Evolutionary conservation across 2,888 invertebrate species (phyloP).

Genomic region (Macaria notata): DNA sequence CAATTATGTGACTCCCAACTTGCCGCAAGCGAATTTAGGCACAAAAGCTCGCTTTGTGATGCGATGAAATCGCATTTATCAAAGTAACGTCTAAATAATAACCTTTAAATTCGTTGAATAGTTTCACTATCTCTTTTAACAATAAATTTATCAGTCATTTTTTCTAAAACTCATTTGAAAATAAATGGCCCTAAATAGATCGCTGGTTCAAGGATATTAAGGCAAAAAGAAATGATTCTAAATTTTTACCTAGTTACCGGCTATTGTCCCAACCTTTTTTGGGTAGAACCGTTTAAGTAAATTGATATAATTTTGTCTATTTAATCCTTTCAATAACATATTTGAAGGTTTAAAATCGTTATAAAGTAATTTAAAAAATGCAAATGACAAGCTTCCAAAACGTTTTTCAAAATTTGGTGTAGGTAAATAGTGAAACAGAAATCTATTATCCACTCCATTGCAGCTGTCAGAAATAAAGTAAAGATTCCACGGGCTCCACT

Average conservation of each 20-base stretch:
- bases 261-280: no score
- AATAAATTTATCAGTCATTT: slow-evolving; percentile 7
- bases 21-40: slow-evolving; percentile 59
- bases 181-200: not conserved
- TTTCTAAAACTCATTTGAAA: slow-evolving; percentile 6
- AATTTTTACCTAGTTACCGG: no score
- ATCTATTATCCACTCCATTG: slow-evolving; percentile 1
- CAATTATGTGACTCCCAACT: slow-evolving; percentile 56
- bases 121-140: slow-evolving; percentile 3
- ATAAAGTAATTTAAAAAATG: no score
- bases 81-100: slow-evolving; percentile 34
- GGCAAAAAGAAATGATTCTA: no score
- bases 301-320: no score
- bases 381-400: no score
- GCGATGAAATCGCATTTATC: slow-evolving; percentile 41
- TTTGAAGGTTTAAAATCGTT: no score
- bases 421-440: slow-evolving; percentile 4
- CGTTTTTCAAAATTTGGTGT: no score
- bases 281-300: no score
- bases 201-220: not conserved
- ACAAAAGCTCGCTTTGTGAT: slow-evolving; percentile 48
- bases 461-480: slow-evolving; percentile 15
- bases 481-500: slow-evolving; percentile 8
- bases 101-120: slow-evolving; percentile 24
- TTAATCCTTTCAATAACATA: no score